Percentiles rank a stretch among this genome's conserved stretches.
Evolutionary conservation across 2,888 invertebrate genomes (phyloP).

Genomic region (Punctoribates punctum): DNA sequence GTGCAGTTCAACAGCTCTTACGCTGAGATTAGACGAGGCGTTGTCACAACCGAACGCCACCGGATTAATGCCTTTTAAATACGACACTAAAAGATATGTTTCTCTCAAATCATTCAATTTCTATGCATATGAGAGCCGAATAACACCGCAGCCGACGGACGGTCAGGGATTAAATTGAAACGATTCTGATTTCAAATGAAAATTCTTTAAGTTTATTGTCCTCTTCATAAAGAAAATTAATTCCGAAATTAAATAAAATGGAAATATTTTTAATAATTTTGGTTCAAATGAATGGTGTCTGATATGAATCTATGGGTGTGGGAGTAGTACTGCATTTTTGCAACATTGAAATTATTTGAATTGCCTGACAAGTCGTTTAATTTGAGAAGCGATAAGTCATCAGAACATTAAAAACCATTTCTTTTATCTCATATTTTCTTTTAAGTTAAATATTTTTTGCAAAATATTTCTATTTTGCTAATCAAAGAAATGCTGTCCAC

Average conservation of each 20-base stretch:
- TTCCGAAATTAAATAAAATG: background rate
- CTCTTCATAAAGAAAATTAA: background rate
- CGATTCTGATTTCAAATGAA: background rate
- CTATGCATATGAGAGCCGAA: background rate
- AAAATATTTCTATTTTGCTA: background rate
- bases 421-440: background rate
- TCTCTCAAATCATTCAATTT: background rate
- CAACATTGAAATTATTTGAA: background rate
- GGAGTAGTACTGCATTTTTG: background rate
- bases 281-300: background rate
- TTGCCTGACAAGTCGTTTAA: slow-evolving; percentile 31
- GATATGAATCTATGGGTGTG: slow-evolving; percentile 32
- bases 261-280: background rate
- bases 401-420: background rate
- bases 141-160: too few relatives aligned
- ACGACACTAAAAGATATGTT: background rate
- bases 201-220: background rate
- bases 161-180: slow-evolving; percentile 20
- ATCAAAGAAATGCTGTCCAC: slow-evolving; percentile 13
- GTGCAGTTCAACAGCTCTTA: too few relatives aligned
- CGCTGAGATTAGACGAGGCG: slow-evolving; percentile 22
- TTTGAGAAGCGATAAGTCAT: slow-evolving; percentile 22
- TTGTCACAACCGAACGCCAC: background rate
- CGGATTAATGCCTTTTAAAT: slow-evolving; percentile 14
- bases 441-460: background rate